Evolutionary conservation across 2,113 vertebrate genomes (phyloP).

Genomic region (Lasiurus cinereus): DNA sequence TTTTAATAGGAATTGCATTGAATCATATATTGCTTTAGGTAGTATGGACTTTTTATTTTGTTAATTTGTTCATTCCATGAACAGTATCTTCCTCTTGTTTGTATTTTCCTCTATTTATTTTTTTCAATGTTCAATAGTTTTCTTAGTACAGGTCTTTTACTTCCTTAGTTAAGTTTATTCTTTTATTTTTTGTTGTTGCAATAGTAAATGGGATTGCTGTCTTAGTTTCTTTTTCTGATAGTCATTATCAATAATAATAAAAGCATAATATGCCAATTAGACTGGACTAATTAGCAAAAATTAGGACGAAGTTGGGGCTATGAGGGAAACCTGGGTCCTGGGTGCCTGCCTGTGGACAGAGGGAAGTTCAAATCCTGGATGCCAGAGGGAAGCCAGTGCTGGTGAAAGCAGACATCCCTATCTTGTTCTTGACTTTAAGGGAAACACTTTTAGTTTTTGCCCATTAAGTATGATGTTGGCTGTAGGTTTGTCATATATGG

Average conservation of each 20-base stretch:
- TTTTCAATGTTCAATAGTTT: neutral
- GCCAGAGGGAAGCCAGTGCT: no score
- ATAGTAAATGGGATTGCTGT: no score
- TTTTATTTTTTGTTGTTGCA: no score
- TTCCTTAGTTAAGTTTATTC: no score
- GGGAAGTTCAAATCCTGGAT: no score
- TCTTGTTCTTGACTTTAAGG: neutral
- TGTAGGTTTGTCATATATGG: no score
- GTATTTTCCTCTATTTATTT: neutral
- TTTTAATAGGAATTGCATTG: neutral
- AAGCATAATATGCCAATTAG: no score
- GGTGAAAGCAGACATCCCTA: neutral
- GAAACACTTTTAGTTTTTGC: neutral
- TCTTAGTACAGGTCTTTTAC: neutral
- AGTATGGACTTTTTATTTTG: neutral
- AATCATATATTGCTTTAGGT: neutral
- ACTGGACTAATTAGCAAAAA: no score
- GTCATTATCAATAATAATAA: neutral
- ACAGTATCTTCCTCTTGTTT: neutral
- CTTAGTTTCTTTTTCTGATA: neutral
- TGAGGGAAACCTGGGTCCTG: no score
- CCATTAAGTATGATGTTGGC: neutral
- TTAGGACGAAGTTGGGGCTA: no score
- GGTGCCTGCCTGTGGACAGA: no score
- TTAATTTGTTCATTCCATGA: neutral